Percentiles rank a stretch among this genome's conserved stretches.
These are phyloP conservation scores for Thecocarcelia acutangulata DNA, from an alignment of 2,888 invertebrate genomes.

Conservation along the genomic window DNA sequence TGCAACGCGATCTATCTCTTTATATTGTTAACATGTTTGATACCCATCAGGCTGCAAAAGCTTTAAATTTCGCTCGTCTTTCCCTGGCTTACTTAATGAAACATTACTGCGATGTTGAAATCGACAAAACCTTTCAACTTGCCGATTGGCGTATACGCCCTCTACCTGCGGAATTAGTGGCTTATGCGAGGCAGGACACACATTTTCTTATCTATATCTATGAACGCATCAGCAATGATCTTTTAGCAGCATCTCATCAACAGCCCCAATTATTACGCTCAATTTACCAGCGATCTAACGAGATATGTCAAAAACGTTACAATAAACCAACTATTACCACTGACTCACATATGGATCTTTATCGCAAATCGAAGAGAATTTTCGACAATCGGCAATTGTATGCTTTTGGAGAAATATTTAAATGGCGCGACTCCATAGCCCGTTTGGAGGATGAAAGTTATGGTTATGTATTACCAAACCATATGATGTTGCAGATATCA, in stretches of 20 bases:
- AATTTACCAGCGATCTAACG: conserved; percentile 88
- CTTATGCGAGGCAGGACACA: conserved; percentile 96
- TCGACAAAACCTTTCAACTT: conserved; percentile 95
- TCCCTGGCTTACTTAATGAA: conserved; percentile 91
- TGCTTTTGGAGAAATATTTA: conserved; percentile 90
- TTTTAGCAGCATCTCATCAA: conserved; percentile 86
- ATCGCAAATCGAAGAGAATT: conserved; percentile 88
- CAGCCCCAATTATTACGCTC: conserved; percentile 85
- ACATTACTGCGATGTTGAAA: conserved; percentile 88
- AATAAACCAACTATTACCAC: conserved; percentile 88
- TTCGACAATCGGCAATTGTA: conserved; percentile 93
- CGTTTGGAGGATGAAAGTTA: conserved; percentile 95
- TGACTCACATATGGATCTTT: conserved; percentile 88
- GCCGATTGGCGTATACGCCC: conserved; percentile 98
- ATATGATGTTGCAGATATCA: conserved; percentile 95
- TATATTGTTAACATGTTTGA: conserved; percentile 99
- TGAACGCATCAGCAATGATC: conserved; percentile 88
- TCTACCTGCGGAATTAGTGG: conserved; percentile 88
- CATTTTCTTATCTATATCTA: conserved; percentile 96
- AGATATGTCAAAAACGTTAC: conserved; percentile 91
- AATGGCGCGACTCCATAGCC: conserved; percentile 94
- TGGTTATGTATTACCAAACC: conserved; percentile 96
- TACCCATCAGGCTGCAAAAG: conserved; percentile 93
- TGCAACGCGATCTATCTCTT: conserved; percentile 96
- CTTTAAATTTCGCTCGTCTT: conserved; percentile 86